phyloP scores from a whole-genome alignment of 2,888 invertebrate genomes.

The Theristus sp. region DNA sequence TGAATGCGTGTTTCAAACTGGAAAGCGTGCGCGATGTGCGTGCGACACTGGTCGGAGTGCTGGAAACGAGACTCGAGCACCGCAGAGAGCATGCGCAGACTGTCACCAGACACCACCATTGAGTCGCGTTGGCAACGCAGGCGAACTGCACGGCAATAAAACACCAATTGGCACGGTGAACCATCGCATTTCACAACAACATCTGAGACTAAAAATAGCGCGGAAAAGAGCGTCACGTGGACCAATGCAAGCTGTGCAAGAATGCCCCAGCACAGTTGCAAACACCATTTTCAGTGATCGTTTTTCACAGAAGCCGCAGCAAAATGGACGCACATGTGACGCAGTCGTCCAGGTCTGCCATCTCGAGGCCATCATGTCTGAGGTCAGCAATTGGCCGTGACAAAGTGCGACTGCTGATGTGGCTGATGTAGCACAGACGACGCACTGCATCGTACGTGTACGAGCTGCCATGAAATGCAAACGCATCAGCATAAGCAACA shows the following conservation, averaged over 20 bases:
- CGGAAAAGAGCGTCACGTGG: no score
- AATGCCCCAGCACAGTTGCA: no score
- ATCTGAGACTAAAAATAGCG: no score
- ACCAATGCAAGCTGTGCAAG: no score
- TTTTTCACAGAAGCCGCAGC: no score
- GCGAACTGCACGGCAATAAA: no score
- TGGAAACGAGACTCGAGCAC: neutral
- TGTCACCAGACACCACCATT: neutral
- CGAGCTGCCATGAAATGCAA: no score
- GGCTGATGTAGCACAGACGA: neutral
- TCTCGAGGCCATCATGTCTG: neutral
- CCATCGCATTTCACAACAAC: no score
- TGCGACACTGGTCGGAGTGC: neutral
- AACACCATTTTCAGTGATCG: no score
- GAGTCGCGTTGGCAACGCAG: neutral
- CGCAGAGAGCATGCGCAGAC: neutral
- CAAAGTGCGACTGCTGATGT: neutral
- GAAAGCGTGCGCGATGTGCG: neutral
- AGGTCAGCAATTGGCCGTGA: neutral
- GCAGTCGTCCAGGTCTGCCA: neutral
- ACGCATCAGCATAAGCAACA: no score
- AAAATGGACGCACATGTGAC: neutral
- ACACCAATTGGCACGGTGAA: no score
- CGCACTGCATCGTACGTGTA: neutral
- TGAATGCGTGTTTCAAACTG: neutral